Evolutionary conservation across 2,797 vertebrate genomes (phyloP), one percentile per base, ranked within the genome.

Genomic region (Epinephelus coioides): DNA sequence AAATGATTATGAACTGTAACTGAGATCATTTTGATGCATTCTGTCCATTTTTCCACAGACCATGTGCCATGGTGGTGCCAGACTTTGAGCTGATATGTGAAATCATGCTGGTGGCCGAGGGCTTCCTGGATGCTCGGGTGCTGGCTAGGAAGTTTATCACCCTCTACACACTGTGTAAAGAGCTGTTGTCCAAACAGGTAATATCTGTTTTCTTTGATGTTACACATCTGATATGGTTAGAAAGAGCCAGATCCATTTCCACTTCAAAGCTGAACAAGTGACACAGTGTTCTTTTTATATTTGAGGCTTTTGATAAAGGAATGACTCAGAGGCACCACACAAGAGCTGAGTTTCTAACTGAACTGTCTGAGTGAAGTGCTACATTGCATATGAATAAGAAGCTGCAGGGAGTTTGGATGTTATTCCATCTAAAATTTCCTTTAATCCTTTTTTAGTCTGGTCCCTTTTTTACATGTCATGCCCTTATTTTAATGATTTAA

Each of bases 41-140:
- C 3, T 57, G 3, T 43, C 5, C 25, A 1, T 67, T 5, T 67
- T 18, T 40, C 67, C 55, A 38, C 89, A 99, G 98, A 88, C 98
- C 98, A 0, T 99, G 98, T 70, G 98, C 98, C 0, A 99, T 99
- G 98, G 98, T 99, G 60, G 97, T 99, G 74, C 98, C 98, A 2
- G 98, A 99, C 93, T 98, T 99, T 15, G 98, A 99, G 86, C 91
- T 99, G 75, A 99, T 99, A 86, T 99, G 98, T 94, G 98, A 99
- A 88, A 99, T 99, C 70, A 99, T 98, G 98, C 83, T 99, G 92
- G 97, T 99, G 86, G 97, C 98, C 0, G 97, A 99, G 93, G 98
- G 98, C 23, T 99, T 99, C 92, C 89, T 98, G 0, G 94, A 96
- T 50, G 98, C 98, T 38, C 94, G 97, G 0, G 73, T 94, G 0